Percentiles rank a stretch among this genome's conserved stretches.
Evolutionary conservation across 92 coral and sea anemone species (phyloP).

Genomic region (Palythoa caribaeorum): DNA sequence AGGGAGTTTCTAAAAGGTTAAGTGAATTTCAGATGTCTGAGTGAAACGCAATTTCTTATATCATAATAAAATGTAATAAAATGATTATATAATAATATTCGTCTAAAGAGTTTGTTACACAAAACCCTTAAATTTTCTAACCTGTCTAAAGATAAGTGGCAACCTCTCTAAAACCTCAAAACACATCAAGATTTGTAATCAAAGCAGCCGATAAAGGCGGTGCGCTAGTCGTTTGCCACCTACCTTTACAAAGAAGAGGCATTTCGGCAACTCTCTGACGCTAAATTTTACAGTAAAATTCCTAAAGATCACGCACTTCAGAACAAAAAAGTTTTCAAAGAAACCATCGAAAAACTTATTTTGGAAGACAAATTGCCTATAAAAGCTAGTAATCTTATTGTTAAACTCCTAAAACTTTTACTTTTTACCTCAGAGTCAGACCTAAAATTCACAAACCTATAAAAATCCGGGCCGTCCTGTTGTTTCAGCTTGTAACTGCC

Average conservation of each 20-base stretch:
- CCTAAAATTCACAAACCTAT: not conserved
- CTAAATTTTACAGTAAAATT: too few species aligned
- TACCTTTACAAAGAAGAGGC: constrained; percentile 32
- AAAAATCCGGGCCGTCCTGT: constrained; percentile 64
- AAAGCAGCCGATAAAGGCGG: too few species aligned
- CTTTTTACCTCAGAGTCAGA: constrained; percentile 49
- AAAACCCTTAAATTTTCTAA: constrained; percentile 8
- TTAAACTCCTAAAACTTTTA: constrained; percentile 59
- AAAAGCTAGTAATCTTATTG: constrained; percentile 32
- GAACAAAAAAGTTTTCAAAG: constrained; percentile 58
- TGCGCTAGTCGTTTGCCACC: too few species aligned
- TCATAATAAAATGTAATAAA: too few species aligned
- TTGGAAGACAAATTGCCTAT: not conserved
- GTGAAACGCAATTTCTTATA: too few species aligned
- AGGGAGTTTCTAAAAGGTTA: too few species aligned
- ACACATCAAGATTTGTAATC: not conserved
- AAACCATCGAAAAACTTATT: constrained; percentile 50
- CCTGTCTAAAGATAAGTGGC: too few species aligned
- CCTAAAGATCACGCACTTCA: constrained; percentile 13
- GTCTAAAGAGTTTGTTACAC: too few species aligned
- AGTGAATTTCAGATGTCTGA: too few species aligned
- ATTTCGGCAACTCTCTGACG: too few species aligned
- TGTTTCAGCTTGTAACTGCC: too few species aligned
- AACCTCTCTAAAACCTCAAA: not conserved
- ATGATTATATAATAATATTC: too few species aligned